Conservation (phyloP, 2,113 vertebrate genomes). For the Rhipidura dahli region DNA sequence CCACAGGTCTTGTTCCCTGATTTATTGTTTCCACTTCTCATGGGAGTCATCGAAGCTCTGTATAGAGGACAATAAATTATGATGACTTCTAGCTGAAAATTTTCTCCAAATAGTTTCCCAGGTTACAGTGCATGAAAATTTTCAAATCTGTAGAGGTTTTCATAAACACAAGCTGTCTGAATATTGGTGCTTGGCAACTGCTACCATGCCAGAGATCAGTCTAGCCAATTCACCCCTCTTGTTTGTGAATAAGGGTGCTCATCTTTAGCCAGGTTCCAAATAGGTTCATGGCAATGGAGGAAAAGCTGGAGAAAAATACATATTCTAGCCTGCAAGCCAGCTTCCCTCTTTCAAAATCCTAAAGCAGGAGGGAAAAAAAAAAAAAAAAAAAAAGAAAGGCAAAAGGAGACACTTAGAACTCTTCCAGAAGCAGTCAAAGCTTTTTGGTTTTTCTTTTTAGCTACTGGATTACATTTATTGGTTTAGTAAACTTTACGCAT, state of each 20-base stretch:
- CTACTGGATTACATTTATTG: not conserved
- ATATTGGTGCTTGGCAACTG: not conserved
- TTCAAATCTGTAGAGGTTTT: not conserved
- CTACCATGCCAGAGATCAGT: not conserved
- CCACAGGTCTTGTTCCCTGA: not conserved
- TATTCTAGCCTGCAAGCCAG: not conserved
- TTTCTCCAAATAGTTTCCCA: not conserved
- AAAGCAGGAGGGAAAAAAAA: not conserved
- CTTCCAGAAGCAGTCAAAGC: not conserved
- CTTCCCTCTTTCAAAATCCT: not conserved
- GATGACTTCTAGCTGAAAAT: not conserved
- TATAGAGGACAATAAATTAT: not conserved
- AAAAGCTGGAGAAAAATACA: not conserved
- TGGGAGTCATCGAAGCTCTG: not conserved
- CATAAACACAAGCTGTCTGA: not conserved
- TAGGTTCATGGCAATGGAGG: not conserved
- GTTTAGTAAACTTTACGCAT: constrained; percentile 33
- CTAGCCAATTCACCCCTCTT: not conserved
- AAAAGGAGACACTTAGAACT: not conserved
- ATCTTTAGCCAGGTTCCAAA: not conserved
- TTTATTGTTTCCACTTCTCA: not conserved
- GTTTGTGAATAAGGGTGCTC: not conserved
- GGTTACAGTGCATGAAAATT: not conserved
- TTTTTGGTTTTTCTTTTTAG: not conserved
- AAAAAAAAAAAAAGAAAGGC: not conserved